Evolutionary conservation across 2,113 vertebrate species (phyloP).

Genomic region (Balaenoptera acutorostrata): DNA sequence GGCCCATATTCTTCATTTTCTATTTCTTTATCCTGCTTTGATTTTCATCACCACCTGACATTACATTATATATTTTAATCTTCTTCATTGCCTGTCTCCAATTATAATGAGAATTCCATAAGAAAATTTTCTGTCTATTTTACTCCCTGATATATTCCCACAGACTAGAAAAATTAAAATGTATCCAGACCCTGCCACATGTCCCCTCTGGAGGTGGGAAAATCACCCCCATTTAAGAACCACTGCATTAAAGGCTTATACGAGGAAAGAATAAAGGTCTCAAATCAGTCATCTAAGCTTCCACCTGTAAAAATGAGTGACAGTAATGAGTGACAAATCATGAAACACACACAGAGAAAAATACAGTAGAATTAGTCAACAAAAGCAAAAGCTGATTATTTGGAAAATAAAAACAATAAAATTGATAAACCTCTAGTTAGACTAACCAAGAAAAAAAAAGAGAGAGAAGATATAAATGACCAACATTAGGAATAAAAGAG

Average conservation of each 20-base stretch:
- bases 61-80: neutral
- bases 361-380: neutral
- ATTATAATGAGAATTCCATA: neutral
- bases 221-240: neutral
- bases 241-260: neutral
- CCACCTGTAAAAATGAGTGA: neutral
- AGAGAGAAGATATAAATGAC: neutral
- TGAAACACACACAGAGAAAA: neutral
- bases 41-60: neutral
- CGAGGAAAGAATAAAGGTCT: neutral
- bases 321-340: neutral
- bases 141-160: neutral
- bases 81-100: neutral
- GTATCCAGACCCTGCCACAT: neutral
- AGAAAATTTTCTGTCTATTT: neutral
- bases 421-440: neutral
- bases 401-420: neutral
- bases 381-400: neutral
- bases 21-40: neutral
- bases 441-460: neutral
- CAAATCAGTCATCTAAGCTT: neutral
- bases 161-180: neutral
- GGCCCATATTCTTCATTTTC: neutral
- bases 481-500: neutral
- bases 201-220: neutral